phyloP scores from a whole-genome alignment of 2,888 invertebrate genomes.

The Agonopterix heracliana region DNA sequence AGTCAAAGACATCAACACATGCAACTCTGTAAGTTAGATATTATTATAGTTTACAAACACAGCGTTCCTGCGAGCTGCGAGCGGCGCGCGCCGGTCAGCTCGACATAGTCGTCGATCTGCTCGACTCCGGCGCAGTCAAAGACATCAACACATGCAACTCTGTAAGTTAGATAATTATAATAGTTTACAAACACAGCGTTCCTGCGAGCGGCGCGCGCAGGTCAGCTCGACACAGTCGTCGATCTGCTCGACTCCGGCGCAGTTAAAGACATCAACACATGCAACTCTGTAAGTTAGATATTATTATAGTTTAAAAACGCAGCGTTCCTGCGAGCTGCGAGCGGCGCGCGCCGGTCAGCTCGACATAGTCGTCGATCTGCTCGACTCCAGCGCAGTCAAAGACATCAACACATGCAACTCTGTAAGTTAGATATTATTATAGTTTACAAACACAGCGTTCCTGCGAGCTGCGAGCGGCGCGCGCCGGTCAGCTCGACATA shows the following conservation, averaged over 20 bases:
- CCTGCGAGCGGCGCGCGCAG: slow-evolving; percentile 96
- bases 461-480: slow-evolving; percentile 96
- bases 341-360: slow-evolving; percentile 97
- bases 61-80: slow-evolving; percentile 97
- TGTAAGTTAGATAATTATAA: slow-evolving; percentile 77
- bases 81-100: slow-evolving; percentile 97
- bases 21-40: slow-evolving; percentile 90
- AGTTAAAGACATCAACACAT: slow-evolving; percentile 97
- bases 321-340: slow-evolving; percentile 97
- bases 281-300: slow-evolving; percentile 90
- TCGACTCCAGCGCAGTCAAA: slow-evolving; percentile 89
- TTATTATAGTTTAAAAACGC: slow-evolving; percentile 79
- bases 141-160: slow-evolving; percentile 99
- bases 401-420: slow-evolving; percentile 99
- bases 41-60: slow-evolving; percentile 79
- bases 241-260: slow-evolving; percentile 92
- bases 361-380: slow-evolving; percentile 94
- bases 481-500: slow-evolving; percentile 97
- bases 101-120: slow-evolving; percentile 94
- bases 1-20: slow-evolving; percentile 97
- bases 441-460: slow-evolving; percentile 90
- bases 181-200: slow-evolving; percentile 89
- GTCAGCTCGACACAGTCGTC: slow-evolving; percentile 95
- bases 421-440: slow-evolving; percentile 76
- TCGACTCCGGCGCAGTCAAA: slow-evolving; percentile 89